phyloP scores from a whole-genome alignment of 2,888 invertebrate genomes.

The Chesias legatella region DNA sequence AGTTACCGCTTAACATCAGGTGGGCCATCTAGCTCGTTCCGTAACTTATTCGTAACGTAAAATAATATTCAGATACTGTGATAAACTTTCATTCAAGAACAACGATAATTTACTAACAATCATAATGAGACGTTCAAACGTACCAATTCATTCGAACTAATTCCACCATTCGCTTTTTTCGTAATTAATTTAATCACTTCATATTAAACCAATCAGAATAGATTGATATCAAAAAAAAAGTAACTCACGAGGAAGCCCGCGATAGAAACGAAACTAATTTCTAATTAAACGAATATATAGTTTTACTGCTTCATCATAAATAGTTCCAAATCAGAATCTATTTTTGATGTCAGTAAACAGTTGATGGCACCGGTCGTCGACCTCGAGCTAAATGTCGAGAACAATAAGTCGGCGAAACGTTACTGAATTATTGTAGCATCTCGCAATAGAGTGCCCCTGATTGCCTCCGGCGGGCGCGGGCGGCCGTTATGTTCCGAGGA shows the following conservation, averaged over 20 bases:
- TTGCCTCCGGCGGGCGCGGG: slow-evolving; percentile 29
- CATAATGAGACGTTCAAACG: background rate
- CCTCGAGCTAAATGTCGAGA: slow-evolving; percentile 68
- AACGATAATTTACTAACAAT: slow-evolving; percentile 1
- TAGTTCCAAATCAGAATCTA: slow-evolving; percentile 30
- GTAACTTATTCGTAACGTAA: too few relatives aligned
- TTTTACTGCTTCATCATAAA: slow-evolving; percentile 13
- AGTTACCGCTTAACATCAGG: too few relatives aligned
- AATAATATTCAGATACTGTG: too few relatives aligned
- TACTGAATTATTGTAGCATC: slow-evolving; percentile 41
- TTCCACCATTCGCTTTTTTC: background rate
- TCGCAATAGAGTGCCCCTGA: slow-evolving; percentile 32
- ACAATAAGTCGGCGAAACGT: slow-evolving; percentile 64
- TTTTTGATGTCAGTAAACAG: slow-evolving; percentile 54
- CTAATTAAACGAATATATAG: slow-evolving; percentile 15
- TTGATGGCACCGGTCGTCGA: slow-evolving; percentile 61
- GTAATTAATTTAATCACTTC: too few relatives aligned
- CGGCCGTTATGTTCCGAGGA: slow-evolving; percentile 19
- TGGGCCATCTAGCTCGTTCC: too few relatives aligned
- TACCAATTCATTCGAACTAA: background rate
- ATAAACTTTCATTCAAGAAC: slow-evolving; percentile 3
- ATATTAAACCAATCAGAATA: too few relatives aligned
- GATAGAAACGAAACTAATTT: background rate
- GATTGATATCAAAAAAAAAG: too few relatives aligned
- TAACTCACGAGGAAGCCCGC: too few relatives aligned